Evolutionary conservation across 2,888 invertebrate species (phyloP).

Genomic region (Ennomos erosarius): DNA sequence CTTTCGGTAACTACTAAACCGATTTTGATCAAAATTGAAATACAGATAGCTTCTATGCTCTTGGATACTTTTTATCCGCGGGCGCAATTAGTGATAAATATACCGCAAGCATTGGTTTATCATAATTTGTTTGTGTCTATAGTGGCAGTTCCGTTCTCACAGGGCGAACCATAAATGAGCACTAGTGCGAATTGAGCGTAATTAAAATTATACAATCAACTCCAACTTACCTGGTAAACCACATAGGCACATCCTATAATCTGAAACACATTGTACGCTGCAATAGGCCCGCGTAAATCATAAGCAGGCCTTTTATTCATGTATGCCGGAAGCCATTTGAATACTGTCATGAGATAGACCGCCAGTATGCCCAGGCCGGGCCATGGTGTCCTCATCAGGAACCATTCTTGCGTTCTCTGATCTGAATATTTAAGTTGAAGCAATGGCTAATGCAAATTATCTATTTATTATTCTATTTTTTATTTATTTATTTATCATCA

Average conservation of each 20-base stretch:
- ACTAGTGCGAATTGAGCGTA: neutral
- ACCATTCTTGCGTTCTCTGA: slow-evolving; percentile 87
- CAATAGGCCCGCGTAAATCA: slow-evolving; percentile 86
- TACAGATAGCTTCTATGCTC: too few species aligned
- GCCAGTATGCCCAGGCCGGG: slow-evolving; percentile 84
- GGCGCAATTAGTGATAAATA: too few species aligned
- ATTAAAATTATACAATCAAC: neutral
- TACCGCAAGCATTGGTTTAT: too few species aligned
- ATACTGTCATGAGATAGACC: slow-evolving; percentile 88
- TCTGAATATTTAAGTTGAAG: slow-evolving; percentile 65
- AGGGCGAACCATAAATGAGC: neutral
- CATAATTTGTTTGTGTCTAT: too few species aligned
- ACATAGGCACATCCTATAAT: slow-evolving; percentile 86
- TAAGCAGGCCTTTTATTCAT: slow-evolving; percentile 88
- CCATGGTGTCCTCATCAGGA: slow-evolving; percentile 89
- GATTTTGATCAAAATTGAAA: too few species aligned
- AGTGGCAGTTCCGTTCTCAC: too few species aligned
- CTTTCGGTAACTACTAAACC: too few species aligned
- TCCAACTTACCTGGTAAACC: slow-evolving; percentile 82
- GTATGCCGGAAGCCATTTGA: slow-evolving; percentile 87
- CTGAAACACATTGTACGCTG: slow-evolving; percentile 89
- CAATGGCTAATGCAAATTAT: too few species aligned
- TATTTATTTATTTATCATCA: too few species aligned
- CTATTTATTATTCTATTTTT: too few species aligned
- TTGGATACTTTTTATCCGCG: too few species aligned